Evolutionary conservation across 1,140 invertebrate genomes (phyloP).

Genomic region (Diorhabda carinulata): DNA sequence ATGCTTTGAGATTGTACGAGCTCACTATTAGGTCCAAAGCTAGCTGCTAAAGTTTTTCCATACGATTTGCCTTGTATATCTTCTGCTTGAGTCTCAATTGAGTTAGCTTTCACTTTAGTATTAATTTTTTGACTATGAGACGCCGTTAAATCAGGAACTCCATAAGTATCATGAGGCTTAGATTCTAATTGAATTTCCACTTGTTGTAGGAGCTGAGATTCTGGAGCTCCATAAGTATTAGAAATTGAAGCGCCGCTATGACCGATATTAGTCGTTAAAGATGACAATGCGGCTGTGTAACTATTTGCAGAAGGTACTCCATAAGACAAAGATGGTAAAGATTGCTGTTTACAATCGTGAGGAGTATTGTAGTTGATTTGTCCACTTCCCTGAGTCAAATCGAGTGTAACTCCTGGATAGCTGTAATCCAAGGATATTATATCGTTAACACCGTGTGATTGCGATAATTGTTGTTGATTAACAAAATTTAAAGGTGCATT

Average conservation of each 20-base stretch:
- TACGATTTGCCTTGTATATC: constrained; percentile 37
- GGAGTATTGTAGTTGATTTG: constrained; percentile 9
- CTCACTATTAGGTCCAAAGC: constrained; percentile 41
- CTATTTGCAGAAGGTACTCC: constrained; percentile 41
- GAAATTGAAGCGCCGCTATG: constrained; percentile 14
- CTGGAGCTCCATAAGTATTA: constrained; percentile 26
- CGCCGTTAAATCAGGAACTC: constrained; percentile 27
- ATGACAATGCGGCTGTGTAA: constrained; percentile 38
- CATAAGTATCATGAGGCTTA: constrained; percentile 23
- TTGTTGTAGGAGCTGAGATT: constrained; percentile 22
- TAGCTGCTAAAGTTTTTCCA: constrained; percentile 42
- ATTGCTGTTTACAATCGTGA: constrained; percentile 40
- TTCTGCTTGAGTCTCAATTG: constrained; percentile 29
- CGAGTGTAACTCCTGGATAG: constrained; percentile 30
- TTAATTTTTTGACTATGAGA: constrained; percentile 31
- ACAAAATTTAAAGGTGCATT: constrained; percentile 50
- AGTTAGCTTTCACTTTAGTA: constrained; percentile 31
- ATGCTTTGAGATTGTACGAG: constrained; percentile 43
- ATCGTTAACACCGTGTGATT: constrained; percentile 7
- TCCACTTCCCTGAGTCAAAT: constrained; percentile 28
- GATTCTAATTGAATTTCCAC: constrained; percentile 16
- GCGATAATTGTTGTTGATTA: constrained; percentile 27
- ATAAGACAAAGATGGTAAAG: constrained; percentile 41
- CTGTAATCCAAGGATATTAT: constrained; percentile 32
- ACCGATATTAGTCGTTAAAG: constrained; percentile 41